Conservation (phyloP, 2,797 vertebrate species). For the Chiloscyllium punctatum region DNA sequence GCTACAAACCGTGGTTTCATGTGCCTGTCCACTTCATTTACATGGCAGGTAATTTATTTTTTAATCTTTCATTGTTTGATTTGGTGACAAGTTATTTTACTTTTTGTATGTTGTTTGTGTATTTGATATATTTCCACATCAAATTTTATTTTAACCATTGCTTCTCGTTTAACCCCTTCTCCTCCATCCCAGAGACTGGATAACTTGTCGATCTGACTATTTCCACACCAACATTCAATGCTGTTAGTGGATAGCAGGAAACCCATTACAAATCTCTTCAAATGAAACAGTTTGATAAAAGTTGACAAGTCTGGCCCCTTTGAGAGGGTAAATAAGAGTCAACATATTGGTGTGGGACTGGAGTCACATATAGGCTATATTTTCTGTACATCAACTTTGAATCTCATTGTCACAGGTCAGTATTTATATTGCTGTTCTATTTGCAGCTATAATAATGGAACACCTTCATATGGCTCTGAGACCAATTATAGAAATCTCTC, state of each 20-base stretch:
- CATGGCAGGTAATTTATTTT: slow-evolving; percentile 66
- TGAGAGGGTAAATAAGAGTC: background rate
- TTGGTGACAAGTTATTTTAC: background rate
- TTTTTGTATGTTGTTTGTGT: background rate
- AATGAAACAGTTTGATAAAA: background rate
- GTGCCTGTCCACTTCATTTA: slow-evolving; percentile 74
- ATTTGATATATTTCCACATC: background rate
- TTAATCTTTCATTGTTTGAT: background rate
- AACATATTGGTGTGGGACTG: background rate
- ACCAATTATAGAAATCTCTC: slow-evolving; percentile 70
- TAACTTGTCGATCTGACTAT: background rate
- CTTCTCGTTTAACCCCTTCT: background rate
- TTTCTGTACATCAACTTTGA: background rate
- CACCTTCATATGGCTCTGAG: slow-evolving; percentile 68
- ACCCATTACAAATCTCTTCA: background rate
- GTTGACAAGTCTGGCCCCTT: background rate
- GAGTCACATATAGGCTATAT: background rate
- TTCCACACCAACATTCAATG: background rate
- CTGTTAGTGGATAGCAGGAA: background rate
- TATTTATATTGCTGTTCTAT: slow-evolving; percentile 42
- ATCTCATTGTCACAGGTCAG: background rate
- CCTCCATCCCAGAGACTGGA: background rate
- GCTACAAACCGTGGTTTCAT: slow-evolving; percentile 70
- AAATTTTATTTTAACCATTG: background rate
- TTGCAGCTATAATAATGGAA: slow-evolving; percentile 73